Base-by-base conservation (phyloP, 2,888 invertebrate genomes). In the Galerucella calmariensis region DNA sequence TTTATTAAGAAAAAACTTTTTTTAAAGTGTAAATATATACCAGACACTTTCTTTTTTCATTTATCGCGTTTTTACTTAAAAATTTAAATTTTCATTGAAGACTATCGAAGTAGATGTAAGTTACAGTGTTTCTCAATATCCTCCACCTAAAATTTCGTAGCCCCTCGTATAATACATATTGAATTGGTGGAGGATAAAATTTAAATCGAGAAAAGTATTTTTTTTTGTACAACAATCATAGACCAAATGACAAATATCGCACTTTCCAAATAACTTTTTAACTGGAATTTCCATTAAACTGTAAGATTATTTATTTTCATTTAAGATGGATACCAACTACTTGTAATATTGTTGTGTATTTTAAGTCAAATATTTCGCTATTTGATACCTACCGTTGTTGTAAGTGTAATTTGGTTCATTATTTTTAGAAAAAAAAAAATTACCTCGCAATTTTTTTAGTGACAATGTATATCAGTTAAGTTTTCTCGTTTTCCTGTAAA, bases 281-380 rank as follows among this genome's bases (percentile, higher is more conserved):
- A 16, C 20, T 56, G 56, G 20, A 56, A 56, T 56, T 56, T 56
- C 53, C 53, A 56, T 56, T 16, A 56, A 56, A 56, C 8, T 56
- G 12, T 56, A 56, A 56, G 53, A 56, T 56, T 56, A 56, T 56
- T 56, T 56, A 56, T 56, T 56, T 56, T 56, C 8, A 6, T 56
- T 51, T 51, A 27, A 51, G 51, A 51, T 51, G 51, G 27, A 51
- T 56, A 56, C 53, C n/a, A n/a, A 56, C 27, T 27, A 56, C 16
- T 8, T 56, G 16, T 56, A 8, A 56, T 56, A 56, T 56, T n/a
- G 16, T 56, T 16, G 53, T 56, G 53, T 56, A 56, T 56, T 51
- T 56, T 16, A 56, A 56, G 16, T 53, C 16, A n/a, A 53, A 16
- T n/a, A 14, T 51, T 51, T 51, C 14, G 16, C 6, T n/a, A 53